Evolutionary conservation across 2,113 vertebrate species (phyloP).

Genomic region (Siniperca chuatsi): DNA sequence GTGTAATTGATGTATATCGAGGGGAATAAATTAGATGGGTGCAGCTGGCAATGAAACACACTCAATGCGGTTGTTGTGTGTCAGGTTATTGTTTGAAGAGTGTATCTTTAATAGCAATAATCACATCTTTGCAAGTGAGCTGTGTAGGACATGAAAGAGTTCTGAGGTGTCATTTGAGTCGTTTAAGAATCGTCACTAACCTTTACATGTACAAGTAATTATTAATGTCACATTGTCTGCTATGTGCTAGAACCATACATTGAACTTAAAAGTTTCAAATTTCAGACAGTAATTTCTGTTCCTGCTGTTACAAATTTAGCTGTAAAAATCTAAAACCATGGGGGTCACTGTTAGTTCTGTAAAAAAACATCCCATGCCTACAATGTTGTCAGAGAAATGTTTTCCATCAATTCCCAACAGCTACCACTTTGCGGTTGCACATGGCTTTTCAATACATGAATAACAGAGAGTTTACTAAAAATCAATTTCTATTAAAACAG

Average conservation of each 20-base stretch:
- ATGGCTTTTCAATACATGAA: constrained; percentile 14
- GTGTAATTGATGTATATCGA: constrained; percentile 73
- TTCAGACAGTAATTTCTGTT: background rate
- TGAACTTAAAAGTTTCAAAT: background rate
- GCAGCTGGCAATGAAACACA: constrained; percentile 30
- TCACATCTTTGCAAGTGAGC: constrained; percentile 2
- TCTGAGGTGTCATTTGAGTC: background rate
- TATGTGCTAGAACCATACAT: too few species aligned
- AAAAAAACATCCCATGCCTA: background rate
- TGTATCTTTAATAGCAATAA: constrained; percentile 22
- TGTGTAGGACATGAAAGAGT: background rate
- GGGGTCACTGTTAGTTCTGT: background rate
- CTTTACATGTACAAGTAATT: background rate
- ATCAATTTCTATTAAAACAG: constrained; percentile 32
- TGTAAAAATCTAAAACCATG: background rate
- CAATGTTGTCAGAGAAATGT: background rate
- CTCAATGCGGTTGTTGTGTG: background rate
- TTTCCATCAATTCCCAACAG: background rate
- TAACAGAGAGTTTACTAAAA: constrained; percentile 8
- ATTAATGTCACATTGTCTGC: background rate
- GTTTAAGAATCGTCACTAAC: too few species aligned
- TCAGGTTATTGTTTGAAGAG: constrained; percentile 16
- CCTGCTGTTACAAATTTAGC: background rate
- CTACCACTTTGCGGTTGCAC: background rate
- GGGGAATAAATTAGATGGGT: constrained; percentile 58